Evolutionary conservation across 2,888 invertebrate species (phyloP), one percentile per base, ranked within the genome.

Genomic region (Fabriciana adippe): DNA sequence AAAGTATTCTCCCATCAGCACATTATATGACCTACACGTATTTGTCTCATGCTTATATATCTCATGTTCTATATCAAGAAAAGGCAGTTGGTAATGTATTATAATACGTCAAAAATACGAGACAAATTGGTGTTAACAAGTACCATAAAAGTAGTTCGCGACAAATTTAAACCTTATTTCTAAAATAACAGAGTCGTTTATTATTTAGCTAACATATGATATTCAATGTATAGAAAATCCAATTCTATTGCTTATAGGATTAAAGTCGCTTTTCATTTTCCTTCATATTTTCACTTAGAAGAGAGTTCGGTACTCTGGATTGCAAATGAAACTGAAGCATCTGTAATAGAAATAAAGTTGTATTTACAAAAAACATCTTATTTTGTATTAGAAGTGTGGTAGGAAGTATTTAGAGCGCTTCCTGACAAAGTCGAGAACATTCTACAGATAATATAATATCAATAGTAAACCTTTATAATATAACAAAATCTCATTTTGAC

Each of bases 401-500:
- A 74, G 74, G 73, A 72, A 74, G 64, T 68, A 66, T 73, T 74
- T 74, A 72, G 71, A 72, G 68, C 55, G 65, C 68, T 72, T 74
- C 73, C 74, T 69, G 71, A 61, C 61, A 69, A 69, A 67, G 69
- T 68, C 67, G 71, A 65, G 72, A 69, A 71, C 64, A 64, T 71
- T 66, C 68, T 61, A 65, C 55, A 41, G 35, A 35, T 6, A 55
- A 21, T 55, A 35, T 61, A 63, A 55, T 55, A 67, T 67, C 48
- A 26, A 59, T 53, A 65, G 57, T 65, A 16, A 51, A 51, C 26
- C 16, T 65, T 64, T 57, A 53, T 53, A 51, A 5, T 45, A 53
- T 59, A n/a, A 18, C 15, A 35, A 61, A 61, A 50, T 61, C 16
- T 50, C 16, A n/a, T 18, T 41, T 50, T 61, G 47, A 51, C 35